Conservation (phyloP, 2,797 vertebrate species). For the Ctenochaetus hawaiiensis region DNA sequence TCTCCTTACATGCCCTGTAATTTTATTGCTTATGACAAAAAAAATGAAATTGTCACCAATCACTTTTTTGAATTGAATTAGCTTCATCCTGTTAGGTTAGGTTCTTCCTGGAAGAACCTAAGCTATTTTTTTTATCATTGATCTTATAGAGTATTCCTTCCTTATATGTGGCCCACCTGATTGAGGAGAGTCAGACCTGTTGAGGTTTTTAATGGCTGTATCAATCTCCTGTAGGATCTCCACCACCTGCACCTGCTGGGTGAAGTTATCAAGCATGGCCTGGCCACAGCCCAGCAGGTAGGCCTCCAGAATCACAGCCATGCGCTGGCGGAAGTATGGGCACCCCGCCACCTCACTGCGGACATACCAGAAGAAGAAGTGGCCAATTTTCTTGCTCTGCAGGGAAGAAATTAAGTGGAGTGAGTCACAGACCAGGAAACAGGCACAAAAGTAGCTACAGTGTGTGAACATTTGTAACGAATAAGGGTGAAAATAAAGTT, state of each 20-base stretch:
- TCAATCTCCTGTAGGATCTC: constrained; percentile 76
- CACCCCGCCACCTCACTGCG: constrained; percentile 85
- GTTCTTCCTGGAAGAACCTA: no score
- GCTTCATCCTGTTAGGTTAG: no score
- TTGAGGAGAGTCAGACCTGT: constrained; percentile 78
- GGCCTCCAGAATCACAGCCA: constrained; percentile 87
- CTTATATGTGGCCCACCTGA: constrained; percentile 67
- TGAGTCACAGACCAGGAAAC: not conserved
- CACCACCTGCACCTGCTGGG: constrained; percentile 82
- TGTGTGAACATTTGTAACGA: not conserved
- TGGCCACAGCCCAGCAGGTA: constrained; percentile 86
- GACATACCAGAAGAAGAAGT: constrained; percentile 90
- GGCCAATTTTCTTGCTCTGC: constrained; percentile 88
- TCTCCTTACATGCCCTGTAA: no score
- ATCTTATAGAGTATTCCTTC: not conserved
- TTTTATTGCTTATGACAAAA: no score
- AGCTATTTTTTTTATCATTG: no score
- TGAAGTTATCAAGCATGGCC: constrained; percentile 79
- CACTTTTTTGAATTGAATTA: no score
- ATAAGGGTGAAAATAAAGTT: not conserved
- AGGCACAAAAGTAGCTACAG: not conserved
- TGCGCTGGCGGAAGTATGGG: constrained; percentile 84
- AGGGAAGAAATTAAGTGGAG: constrained; percentile 9
- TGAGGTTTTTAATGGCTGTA: constrained; percentile 73
- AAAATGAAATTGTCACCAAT: no score